Percentiles rank a stretch among this genome's conserved stretches.
These are phyloP conservation scores for Sebastes goodei DNA, from an alignment of 2,797 vertebrate genomes.

Conservation along the genomic window DNA sequence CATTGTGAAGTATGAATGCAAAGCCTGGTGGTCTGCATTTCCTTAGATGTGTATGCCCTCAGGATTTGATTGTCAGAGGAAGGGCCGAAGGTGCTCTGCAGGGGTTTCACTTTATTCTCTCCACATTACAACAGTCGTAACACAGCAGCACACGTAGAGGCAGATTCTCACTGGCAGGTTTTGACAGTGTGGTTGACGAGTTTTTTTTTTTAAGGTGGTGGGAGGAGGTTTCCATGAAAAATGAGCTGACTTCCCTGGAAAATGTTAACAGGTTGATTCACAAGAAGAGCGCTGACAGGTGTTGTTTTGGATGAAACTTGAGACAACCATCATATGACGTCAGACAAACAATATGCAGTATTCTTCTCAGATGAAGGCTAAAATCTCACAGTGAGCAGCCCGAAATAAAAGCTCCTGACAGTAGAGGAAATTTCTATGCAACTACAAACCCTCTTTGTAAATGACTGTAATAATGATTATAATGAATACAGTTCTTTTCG, in stretches of 20 bases:
- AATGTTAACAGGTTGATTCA: not conserved
- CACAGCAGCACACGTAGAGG: not conserved
- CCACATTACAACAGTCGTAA: not conserved
- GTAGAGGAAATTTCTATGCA: no score
- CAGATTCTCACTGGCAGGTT: not conserved
- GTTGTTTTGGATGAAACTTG: not conserved
- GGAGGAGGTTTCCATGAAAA: not conserved
- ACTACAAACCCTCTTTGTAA: no score
- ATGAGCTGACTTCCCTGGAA: not conserved
- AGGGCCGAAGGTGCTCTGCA: not conserved
- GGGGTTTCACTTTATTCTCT: conserved; percentile 10
- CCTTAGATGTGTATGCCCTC: not conserved
- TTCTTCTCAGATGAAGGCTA: not conserved
- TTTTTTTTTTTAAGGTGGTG: not conserved
- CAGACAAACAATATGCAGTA: not conserved
- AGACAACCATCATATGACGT: not conserved
- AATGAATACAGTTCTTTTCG: no score
- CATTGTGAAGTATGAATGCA: not conserved
- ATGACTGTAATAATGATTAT: no score
- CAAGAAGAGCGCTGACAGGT: not conserved
- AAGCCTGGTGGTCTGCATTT: not conserved
- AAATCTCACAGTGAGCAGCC: not conserved
- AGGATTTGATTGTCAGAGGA: not conserved
- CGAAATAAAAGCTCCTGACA: not conserved
- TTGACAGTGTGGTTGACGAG: not conserved